Evolutionary conservation across 1,140 invertebrate species (phyloP), one percentile per base, ranked within the genome.

Genomic region (Delia radicum): DNA sequence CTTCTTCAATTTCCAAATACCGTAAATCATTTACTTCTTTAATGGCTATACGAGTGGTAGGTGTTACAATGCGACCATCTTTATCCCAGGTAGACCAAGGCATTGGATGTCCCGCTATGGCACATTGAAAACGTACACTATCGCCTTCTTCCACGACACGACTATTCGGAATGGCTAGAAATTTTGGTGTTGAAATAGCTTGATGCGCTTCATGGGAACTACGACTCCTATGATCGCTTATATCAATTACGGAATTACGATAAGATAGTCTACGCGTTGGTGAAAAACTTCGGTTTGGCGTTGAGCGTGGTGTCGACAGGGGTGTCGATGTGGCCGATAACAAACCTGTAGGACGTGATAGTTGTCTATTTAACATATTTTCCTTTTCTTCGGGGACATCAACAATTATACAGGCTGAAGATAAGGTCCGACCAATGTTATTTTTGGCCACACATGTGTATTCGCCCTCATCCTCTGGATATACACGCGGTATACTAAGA

Each of bases 391-490:
- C 93, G 2, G 94, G 92, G 28, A 94, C 93, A 86, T 95, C 93
- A 10, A 95, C 93, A 27, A 94, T 89, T 5, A 96, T 88, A 81
- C 93, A 94, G 4, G 94, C 93, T 1, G 92, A 94, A 2, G 93
- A 94, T 48, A 90, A 89, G 0, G 92, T 92, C 82, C 93, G 93
- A 61, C 95, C 95, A 67, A 94, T 88, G 76, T 91, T 90, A 82
- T 96, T 96, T 79, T 90, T 91, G 7, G 93, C 94, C 63, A 94
- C 91, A 81, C 95, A 96, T 0, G 91, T 93, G 84, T 96, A 97
- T 79, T 94, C 93, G n/a, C 95, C 95, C 80, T 95, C 93, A 83
- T 97, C 95, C 81, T 96, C 94, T 0, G 94, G 93, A 79, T 93
- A 93, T 18, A 95, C 92, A 74, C 93, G 91, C 10, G 90, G 89